phyloP scores from a whole-genome alignment of 2,797 vertebrate genomes.

The Triplophysa yarkandensis region DNA sequence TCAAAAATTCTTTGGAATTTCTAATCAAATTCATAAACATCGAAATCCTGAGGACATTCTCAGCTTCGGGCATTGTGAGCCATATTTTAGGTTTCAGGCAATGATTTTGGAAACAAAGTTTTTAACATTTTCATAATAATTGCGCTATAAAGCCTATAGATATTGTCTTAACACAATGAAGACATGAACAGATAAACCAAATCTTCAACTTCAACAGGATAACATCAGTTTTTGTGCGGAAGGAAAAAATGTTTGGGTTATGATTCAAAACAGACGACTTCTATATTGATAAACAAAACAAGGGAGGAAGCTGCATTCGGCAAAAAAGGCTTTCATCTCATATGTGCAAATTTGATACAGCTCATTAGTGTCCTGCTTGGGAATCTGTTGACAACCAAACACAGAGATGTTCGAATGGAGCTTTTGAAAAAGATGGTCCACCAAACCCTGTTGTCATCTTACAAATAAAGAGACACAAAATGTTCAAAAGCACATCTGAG shows the following conservation, averaged over 20 bases:
- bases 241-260: background rate
- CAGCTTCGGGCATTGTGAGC: background rate
- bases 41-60: slow-evolving; percentile 3
- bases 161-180: slow-evolving; percentile 1
- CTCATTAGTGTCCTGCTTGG: slow-evolving; percentile 28
- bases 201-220: background rate
- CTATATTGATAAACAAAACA: background rate
- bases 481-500: slow-evolving; percentile 33
- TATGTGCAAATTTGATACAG: slow-evolving; percentile 16
- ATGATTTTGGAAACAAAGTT: background rate
- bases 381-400: slow-evolving; percentile 21
- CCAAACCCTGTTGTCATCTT: slow-evolving; percentile 22
- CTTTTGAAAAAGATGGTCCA: slow-evolving; percentile 9
- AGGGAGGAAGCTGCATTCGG: slow-evolving; percentile 2
- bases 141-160: background rate
- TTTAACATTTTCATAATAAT: slow-evolving; percentile 1
- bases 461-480: slow-evolving; percentile 42
- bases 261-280: slow-evolving; percentile 1
- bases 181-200: background rate
- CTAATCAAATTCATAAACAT: background rate
- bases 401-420: slow-evolving; percentile 1
- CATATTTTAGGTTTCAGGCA: background rate
- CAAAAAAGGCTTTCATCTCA: slow-evolving; percentile 8
- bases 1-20: background rate
- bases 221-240: background rate